phyloP scores from a whole-genome alignment of 1,140 invertebrate genomes.

The Orchesella cincta region DNA sequence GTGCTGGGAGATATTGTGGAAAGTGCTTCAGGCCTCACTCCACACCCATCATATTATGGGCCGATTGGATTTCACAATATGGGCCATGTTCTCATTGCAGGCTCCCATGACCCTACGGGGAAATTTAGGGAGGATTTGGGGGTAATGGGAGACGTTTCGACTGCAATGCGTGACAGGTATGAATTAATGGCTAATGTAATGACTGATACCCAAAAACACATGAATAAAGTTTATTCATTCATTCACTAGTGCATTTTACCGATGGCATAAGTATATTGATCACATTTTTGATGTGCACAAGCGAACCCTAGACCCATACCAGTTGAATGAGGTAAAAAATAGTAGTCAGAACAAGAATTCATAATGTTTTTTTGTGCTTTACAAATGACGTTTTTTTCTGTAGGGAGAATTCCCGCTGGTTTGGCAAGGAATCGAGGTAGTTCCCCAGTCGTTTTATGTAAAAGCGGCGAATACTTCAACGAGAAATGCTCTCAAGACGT shows the following conservation, averaged over 20 bases:
- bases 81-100: constrained; percentile 68
- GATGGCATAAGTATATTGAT: constrained; percentile 79
- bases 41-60: constrained; percentile 70
- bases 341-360: too few species aligned
- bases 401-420: background rate
- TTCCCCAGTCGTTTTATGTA: background rate
- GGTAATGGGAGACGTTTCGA: constrained; percentile 54
- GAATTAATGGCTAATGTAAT: too few species aligned
- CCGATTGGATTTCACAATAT: constrained; percentile 68
- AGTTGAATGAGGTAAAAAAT: constrained; percentile 21
- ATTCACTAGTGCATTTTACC: constrained; percentile 81
- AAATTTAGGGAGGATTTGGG: constrained; percentile 53
- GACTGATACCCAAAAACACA: too few species aligned
- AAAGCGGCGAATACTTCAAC: background rate
- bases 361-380: too few species aligned
- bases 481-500: constrained; percentile 61
- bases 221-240: too few species aligned
- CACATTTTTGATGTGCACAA: constrained; percentile 78
- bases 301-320: constrained; percentile 67
- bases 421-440: background rate
- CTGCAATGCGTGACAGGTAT: constrained; percentile 69
- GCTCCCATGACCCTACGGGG: constrained; percentile 69
- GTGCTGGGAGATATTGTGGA: constrained; percentile 79
- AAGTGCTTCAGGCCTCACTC: constrained; percentile 65
- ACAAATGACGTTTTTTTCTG: too few species aligned